These are phyloP conservation scores for Dryococelus australis DNA, from an alignment of 2,888 invertebrate genomes.

Conservation along the genomic window DNA sequence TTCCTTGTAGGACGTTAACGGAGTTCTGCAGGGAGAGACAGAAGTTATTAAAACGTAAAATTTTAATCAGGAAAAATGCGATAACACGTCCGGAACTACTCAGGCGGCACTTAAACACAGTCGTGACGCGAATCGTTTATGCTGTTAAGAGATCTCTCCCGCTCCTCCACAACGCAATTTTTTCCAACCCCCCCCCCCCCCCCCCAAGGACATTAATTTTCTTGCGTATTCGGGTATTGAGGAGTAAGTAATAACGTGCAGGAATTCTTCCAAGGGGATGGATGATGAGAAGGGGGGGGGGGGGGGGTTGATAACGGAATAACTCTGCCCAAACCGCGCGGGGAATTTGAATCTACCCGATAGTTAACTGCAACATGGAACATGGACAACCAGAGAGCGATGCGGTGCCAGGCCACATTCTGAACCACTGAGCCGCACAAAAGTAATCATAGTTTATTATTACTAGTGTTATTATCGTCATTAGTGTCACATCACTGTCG, in stretches of 20 bases:
- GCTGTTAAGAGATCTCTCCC: neutral
- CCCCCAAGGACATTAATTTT: neutral
- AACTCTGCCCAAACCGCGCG: neutral
- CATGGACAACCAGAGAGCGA: too few relatives aligned
- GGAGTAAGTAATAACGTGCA: neutral
- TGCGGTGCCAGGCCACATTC: too few relatives aligned
- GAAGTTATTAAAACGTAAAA: neutral
- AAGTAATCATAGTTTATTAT: too few relatives aligned
- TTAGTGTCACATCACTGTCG: too few relatives aligned
- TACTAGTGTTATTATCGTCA: too few relatives aligned
- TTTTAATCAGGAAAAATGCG: slow-evolving; percentile 1
- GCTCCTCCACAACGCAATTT: neutral
- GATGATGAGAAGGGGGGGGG: neutral
- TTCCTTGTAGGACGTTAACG: neutral
- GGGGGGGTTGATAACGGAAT: neutral
- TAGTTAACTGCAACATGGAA: neutral
- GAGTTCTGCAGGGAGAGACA: neutral
- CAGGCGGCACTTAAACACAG: neutral
- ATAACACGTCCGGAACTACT: neutral
- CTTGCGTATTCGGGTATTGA: slow-evolving; percentile 6
- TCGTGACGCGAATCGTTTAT: slow-evolving; percentile 2
- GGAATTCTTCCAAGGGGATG: neutral
- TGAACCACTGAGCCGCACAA: too few relatives aligned
- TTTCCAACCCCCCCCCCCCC: neutral
- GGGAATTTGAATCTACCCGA: neutral